phyloP scores from a whole-genome alignment of 2,113 vertebrate genomes.

The Acrocephalus arundinaceus region DNA sequence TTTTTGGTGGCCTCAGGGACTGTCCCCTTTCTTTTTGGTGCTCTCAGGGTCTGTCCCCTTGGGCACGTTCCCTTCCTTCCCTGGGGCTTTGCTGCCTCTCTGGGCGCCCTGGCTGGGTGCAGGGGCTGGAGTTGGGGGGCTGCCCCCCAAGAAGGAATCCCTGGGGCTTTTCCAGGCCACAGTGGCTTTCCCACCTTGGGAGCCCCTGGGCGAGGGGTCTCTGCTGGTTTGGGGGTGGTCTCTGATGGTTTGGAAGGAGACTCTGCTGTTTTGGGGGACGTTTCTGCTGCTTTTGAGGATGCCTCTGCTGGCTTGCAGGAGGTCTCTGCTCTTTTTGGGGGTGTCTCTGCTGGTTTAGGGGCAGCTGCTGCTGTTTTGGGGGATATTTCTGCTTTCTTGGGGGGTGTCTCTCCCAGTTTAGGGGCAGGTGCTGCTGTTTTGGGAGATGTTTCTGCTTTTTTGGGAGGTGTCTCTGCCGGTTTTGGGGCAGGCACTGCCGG shows the following conservation, averaged over 20 bases:
- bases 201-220: not conserved
- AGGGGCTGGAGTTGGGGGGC: not conserved
- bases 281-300: not conserved
- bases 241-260: not conserved
- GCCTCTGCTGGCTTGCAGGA: not conserved
- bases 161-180: not conserved
- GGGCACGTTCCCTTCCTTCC: not conserved
- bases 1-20: not conserved
- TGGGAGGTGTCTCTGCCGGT: not conserved
- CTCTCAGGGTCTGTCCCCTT: not conserved
- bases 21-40: not conserved
- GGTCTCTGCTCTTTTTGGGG: not conserved
- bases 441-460: not conserved
- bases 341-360: fast-evolving
- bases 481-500: too few species aligned
- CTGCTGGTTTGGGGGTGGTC: not conserved
- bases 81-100: not conserved
- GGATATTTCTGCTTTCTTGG: not conserved
- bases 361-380: not conserved
- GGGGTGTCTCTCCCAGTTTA: too few species aligned
- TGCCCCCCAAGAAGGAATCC: not conserved
- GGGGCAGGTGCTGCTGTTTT: too few species aligned
- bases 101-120: not conserved
- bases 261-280: not conserved
- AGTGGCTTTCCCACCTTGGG: not conserved